Conservation (phyloP, 2,888 invertebrate species). For the Scrobipalpa costella region DNA sequence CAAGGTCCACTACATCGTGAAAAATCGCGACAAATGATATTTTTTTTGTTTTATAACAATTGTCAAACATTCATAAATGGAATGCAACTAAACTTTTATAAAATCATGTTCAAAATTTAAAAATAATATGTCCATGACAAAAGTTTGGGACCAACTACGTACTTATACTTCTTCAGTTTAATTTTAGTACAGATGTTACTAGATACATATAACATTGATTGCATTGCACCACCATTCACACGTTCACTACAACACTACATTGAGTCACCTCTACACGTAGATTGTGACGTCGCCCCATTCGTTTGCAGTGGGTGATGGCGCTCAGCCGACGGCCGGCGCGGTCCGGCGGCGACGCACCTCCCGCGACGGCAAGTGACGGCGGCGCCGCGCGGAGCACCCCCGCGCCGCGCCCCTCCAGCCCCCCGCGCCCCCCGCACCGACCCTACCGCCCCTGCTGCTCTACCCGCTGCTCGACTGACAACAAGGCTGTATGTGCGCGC, state of each 20-base stretch:
- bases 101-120: no score
- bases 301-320: slow-evolving; percentile 61
- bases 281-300: background rate
- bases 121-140: no score
- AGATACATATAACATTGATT: no score
- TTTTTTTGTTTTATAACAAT: no score
- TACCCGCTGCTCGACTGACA: slow-evolving; percentile 7
- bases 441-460: slow-evolving; percentile 2
- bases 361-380: slow-evolving; percentile 88
- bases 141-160: no score
- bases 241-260: background rate
- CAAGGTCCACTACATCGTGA: no score
- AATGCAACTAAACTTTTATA: no score
- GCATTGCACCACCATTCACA: background rate
- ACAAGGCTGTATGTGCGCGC: background rate
- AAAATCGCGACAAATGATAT: no score
- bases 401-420: slow-evolving; percentile 29
- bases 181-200: no score
- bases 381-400: slow-evolving; percentile 77
- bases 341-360: slow-evolving; percentile 83
- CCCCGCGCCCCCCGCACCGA: slow-evolving; percentile 36
- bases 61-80: no score
- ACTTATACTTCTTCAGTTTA: no score
- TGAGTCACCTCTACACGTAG: background rate
- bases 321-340: slow-evolving; percentile 49